Evolutionary conservation across 2,797 vertebrate genomes (phyloP).

Genomic region (Sebastes kiyomatsui): DNA sequence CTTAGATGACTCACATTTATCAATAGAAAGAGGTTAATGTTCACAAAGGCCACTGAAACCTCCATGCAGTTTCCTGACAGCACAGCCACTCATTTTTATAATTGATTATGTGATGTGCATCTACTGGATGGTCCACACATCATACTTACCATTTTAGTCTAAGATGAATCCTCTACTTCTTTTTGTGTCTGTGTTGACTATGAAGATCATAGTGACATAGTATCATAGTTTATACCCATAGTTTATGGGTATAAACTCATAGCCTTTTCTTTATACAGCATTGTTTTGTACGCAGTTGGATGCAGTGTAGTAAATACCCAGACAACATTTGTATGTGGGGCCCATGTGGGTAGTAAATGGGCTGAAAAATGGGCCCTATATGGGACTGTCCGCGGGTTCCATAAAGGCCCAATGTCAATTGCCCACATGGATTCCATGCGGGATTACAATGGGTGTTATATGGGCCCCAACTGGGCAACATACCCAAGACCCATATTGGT

Average conservation of each 20-base stretch:
- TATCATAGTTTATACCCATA: background rate
- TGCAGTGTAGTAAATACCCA: background rate
- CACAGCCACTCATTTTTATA: background rate
- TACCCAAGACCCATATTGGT: too few species aligned
- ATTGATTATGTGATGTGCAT: background rate
- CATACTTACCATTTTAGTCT: background rate
- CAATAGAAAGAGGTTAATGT: background rate
- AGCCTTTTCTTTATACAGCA: background rate
- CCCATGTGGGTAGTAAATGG: too few species aligned
- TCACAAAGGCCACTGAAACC: background rate
- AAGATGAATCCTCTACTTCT: background rate
- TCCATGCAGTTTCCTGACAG: background rate
- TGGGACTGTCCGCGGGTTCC: too few species aligned
- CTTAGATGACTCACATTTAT: background rate
- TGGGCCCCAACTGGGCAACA: too few species aligned
- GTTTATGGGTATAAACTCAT: rapidly evolving
- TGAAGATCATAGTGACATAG: background rate
- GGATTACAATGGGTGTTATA: too few species aligned
- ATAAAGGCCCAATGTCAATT: too few species aligned
- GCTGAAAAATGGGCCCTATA: too few species aligned
- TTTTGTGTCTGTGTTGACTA: background rate
- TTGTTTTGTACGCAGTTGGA: background rate
- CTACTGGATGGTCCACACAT: background rate
- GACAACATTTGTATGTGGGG: too few species aligned
- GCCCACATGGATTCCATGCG: too few species aligned